Evolutionary conservation across 2,113 vertebrate species (phyloP), one percentile per base, ranked within the genome.

Genomic region (Salvelinus namaycush): DNA sequence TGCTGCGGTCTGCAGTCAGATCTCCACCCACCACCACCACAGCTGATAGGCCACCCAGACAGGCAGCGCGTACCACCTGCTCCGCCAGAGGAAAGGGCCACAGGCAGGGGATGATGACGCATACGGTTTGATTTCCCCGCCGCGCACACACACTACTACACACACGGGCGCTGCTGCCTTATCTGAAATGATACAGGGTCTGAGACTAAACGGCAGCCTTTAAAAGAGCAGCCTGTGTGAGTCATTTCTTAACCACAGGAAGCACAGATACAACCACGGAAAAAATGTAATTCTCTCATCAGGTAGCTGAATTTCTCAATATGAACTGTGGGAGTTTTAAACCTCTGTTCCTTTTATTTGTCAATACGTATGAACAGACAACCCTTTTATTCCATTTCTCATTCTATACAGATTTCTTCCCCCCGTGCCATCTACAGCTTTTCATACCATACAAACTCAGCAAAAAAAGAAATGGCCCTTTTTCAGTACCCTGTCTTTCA

Each of bases 191-290:
- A 22, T 60, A 31, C 9, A 6, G 31, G 20, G n/a, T 16, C 7
- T 13, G 27, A 76, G 57, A 20, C 27, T 78, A 14, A 82, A 84
- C 9, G 48, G 72, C 81, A 69, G 71, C 76, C 48, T 86, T 76
- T 76, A 64, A 83, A 81, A 82, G 62, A 84, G 74, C 60, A 72
- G 72, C 54, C 13, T 5, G 49, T 34, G 27, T 77, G 77, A 87
- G 44, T 87, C 79, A 82, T 76, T 77, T 83, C 65, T 66, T 83
- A 75, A 86, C 79, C 76, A 81, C 81, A 79, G 68, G 76, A 84
- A 79, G 65, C 0, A 6, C 69, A 81, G 70, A 83, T 20, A 68
- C 14, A 83, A 81, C 71, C 74, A 81, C 31, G 1, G 29, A 79
- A 65, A 74, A 79, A 75, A 66, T 57, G 65, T 74, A 24, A 77